A percentile compares a stretch with the other conserved stretches of the same genome.
These are phyloP conservation scores for Phortica magna DNA, from an alignment of 2,888 invertebrate species.

Conservation along the genomic window DNA sequence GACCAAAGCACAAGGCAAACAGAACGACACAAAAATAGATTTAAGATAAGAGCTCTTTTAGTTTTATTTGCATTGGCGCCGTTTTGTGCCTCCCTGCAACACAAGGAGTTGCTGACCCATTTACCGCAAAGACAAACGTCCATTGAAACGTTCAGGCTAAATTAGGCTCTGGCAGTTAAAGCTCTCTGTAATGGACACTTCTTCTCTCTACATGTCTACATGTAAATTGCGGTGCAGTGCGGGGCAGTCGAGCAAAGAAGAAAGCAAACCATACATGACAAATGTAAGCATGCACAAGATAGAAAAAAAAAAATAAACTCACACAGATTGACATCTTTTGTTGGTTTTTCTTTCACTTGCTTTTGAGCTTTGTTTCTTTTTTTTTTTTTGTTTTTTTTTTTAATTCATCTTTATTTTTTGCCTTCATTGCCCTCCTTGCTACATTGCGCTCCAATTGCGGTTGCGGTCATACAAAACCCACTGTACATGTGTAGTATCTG, in stretches of 20 bases:
- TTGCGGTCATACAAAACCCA: neutral
- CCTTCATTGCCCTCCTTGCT: neutral
- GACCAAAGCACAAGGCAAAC: neutral
- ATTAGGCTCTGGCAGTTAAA: constrained; percentile 59
- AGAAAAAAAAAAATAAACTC: constrained; percentile 26
- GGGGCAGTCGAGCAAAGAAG: neutral
- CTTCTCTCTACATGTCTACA: too few species aligned
- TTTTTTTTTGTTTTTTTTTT: neutral
- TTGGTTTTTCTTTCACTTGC: neutral
- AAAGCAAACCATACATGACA: neutral
- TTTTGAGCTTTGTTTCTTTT: neutral
- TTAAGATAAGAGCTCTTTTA: constrained; percentile 2
- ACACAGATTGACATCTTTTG: neutral
- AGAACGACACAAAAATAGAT: neutral
- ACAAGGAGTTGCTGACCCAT: too few species aligned
- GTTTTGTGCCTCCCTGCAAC: too few species aligned
- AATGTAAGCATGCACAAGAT: constrained; percentile 26
- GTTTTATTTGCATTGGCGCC: neutral
- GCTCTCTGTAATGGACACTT: neutral
- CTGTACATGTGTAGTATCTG: too few species aligned
- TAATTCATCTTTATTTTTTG: neutral
- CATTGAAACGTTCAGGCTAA: constrained; percentile 72
- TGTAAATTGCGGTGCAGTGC: neutral
- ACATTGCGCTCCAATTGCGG: neutral
- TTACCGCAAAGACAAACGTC: constrained; percentile 35